phyloP scores from a whole-genome alignment of 2,888 invertebrate genomes.

The Sericinus montela region DNA sequence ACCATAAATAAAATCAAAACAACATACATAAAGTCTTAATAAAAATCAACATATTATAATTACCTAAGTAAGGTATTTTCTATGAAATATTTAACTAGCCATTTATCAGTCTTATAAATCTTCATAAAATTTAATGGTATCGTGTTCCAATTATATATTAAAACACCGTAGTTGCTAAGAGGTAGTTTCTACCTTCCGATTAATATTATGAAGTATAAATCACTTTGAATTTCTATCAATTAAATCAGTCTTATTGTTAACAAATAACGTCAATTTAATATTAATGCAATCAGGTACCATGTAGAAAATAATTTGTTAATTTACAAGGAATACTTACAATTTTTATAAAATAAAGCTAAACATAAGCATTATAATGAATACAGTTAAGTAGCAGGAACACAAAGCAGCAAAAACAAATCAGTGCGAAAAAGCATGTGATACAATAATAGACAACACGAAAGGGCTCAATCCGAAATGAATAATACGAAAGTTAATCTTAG shows the following conservation, averaged over 20 bases:
- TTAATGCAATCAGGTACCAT: constrained; percentile 9
- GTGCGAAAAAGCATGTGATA: background rate
- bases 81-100: background rate
- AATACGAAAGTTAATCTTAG: constrained; percentile 5
- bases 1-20: constrained; percentile 5
- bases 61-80: background rate
- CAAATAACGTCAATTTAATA: constrained; percentile 3
- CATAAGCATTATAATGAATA: background rate
- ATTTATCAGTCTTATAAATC: constrained; percentile 2
- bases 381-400: background rate
- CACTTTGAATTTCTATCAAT: background rate
- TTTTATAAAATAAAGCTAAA: background rate
- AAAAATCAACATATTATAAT: background rate
- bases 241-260: constrained; percentile 9
- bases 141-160: background rate
- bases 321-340: background rate
- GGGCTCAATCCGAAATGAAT: constrained; percentile 6
- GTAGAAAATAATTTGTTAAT: constrained; percentile 4
- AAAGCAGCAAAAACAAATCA: background rate
- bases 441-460: background rate
- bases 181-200: background rate
- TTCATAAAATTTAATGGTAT: background rate
- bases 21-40: background rate
- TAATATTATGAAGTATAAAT: too few species aligned
- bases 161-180: background rate